Evolutionary conservation across 1,140 invertebrate species (phyloP).

Genomic region (Drosophila cardini): DNA sequence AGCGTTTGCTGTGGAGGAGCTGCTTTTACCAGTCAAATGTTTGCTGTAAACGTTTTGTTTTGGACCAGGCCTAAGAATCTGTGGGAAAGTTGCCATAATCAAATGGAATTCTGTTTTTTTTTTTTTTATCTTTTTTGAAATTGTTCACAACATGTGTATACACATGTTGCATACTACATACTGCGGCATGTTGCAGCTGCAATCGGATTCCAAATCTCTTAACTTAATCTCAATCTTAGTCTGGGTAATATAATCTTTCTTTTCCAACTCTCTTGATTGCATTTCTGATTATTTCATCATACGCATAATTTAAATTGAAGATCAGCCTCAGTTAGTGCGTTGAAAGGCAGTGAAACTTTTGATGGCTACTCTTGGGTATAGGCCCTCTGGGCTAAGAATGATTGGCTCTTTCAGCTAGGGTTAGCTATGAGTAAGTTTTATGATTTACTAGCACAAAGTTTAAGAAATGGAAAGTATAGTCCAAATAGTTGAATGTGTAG

Average conservation of each 20-base stretch:
- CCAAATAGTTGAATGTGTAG: not conserved
- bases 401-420: slow-evolving; percentile 60
- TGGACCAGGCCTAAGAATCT: slow-evolving; percentile 58
- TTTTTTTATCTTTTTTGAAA: slow-evolving; percentile 44
- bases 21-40: slow-evolving; percentile 57
- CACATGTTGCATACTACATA: slow-evolving; percentile 59
- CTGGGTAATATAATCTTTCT: slow-evolving; percentile 62
- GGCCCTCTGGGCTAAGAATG: slow-evolving; percentile 54
- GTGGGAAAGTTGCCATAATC: slow-evolving; percentile 80
- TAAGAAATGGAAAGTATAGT: slow-evolving; percentile 65
- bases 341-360: slow-evolving; percentile 60
- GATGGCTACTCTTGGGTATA: slow-evolving; percentile 22
- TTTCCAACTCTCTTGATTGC: slow-evolving; percentile 67
- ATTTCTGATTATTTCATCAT: slow-evolving; percentile 79
- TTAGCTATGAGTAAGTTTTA: slow-evolving; percentile 8
- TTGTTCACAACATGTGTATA: slow-evolving; percentile 69
- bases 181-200: slow-evolving; percentile 52
- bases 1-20: slow-evolving; percentile 34
- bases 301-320: slow-evolving; percentile 78
- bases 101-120: slow-evolving; percentile 67
- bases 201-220: slow-evolving; percentile 47
- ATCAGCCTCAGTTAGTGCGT: slow-evolving; percentile 54
- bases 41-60: slow-evolving; percentile 73
- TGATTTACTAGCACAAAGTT: slow-evolving; percentile 8
- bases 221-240: slow-evolving; percentile 55